Conservation (phyloP, 2,797 vertebrate genomes). For the Danio choprae region DNA sequence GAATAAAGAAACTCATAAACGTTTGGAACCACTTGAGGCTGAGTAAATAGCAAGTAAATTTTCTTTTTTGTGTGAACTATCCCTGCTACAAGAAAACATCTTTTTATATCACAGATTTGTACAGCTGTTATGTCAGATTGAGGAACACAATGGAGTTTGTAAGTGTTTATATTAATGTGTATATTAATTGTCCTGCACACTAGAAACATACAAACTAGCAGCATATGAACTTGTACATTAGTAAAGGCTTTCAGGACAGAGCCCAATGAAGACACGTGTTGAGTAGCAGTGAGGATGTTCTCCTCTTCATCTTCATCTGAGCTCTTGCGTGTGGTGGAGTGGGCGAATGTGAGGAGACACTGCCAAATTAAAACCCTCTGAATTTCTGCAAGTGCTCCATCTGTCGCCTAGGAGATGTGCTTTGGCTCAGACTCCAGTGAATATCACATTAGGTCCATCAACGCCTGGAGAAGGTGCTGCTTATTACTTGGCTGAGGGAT, state of each 20-base stretch:
- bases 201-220: background rate
- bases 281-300: slow-evolving; percentile 45
- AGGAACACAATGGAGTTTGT: no score
- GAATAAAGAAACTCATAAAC: no score
- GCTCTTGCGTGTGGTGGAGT: slow-evolving; percentile 58
- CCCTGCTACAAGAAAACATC: no score
- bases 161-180: no score
- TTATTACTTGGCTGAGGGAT: slow-evolving; percentile 24
- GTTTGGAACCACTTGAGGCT: no score
- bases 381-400: slow-evolving; percentile 60
- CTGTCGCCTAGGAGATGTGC: slow-evolving; percentile 62
- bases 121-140: no score
- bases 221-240: background rate
- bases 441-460: slow-evolving; percentile 31
- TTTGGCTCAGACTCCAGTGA: slow-evolving; percentile 49
- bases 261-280: slow-evolving; percentile 26
- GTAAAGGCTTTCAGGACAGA: slow-evolving; percentile 9
- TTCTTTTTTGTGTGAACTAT: no score
- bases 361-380: slow-evolving; percentile 64
- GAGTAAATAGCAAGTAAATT: no score
- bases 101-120: no score
- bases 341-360: slow-evolving; percentile 55
- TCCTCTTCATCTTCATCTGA: slow-evolving; percentile 60
- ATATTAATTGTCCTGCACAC: background rate
- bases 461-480: slow-evolving; percentile 35